phyloP scores from a whole-genome alignment of 2,888 invertebrate genomes.

The Drosophila kuntzei region DNA sequence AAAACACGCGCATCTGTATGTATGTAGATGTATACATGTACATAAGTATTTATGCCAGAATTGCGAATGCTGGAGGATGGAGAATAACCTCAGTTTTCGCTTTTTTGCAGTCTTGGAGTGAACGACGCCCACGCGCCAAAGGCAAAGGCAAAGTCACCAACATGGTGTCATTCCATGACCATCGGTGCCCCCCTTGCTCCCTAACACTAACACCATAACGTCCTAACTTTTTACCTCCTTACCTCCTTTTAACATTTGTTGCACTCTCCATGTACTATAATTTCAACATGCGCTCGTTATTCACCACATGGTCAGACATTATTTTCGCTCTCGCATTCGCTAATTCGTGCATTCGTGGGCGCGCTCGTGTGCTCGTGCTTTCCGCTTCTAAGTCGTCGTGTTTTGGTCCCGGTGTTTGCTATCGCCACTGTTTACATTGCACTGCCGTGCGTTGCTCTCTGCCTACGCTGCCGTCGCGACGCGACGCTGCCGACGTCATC shows the following conservation, averaged over 20 bases:
- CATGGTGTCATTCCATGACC: conserved; percentile 18
- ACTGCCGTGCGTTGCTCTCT: conserved; percentile 43
- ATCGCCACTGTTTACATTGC: conserved; percentile 67
- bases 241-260: conserved; percentile 68
- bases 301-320: conserved; percentile 32
- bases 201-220: neutral
- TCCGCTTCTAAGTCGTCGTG: conserved; percentile 6
- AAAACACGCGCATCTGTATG: conserved; percentile 12
- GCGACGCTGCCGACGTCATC: conserved; percentile 60
- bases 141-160: conserved; percentile 17
- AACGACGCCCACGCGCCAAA: conserved; percentile 59
- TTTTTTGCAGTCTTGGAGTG: conserved; percentile 9
- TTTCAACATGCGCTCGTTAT: conserved; percentile 48
- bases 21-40: conserved; percentile 4
- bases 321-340: conserved; percentile 22
- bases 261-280: conserved; percentile 37
- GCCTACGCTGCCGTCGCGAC: conserved; percentile 17
- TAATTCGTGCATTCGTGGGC: neutral
- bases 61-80: conserved; percentile 54
- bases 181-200: neutral
- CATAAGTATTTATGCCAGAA: conserved; percentile 68
- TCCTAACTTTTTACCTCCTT: conserved; percentile 29
- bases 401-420: conserved; percentile 17
- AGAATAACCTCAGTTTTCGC: conserved; percentile 61
- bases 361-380: conserved; percentile 9